These are phyloP conservation scores for Manis javanica DNA, from an alignment of 2,797 vertebrate species.

Conservation along the genomic window DNA sequence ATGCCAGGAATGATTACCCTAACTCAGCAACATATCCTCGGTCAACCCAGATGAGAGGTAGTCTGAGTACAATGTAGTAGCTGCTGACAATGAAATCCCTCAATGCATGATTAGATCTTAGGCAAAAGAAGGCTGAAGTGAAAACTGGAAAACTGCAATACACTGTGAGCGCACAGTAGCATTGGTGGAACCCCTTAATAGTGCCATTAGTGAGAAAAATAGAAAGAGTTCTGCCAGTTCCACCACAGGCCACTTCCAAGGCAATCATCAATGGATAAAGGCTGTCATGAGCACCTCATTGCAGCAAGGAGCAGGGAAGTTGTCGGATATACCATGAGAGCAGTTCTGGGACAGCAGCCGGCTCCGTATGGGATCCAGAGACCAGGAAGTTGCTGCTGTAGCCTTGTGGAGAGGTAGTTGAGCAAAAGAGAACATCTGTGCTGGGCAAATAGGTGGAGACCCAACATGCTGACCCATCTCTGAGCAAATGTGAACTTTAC, in stretches of 20 bases:
- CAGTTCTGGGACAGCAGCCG: neutral
- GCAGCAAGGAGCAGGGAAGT: neutral
- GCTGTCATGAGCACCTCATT: rapidly evolving
- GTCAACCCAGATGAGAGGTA: neutral
- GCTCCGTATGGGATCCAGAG: neutral
- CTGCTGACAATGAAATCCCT: neutral
- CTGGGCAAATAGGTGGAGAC: neutral
- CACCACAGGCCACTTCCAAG: neutral
- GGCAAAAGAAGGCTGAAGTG: neutral
- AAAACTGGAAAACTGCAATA: neutral
- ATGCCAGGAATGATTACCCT: neutral
- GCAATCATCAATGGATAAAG: neutral
- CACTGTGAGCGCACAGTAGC: neutral
- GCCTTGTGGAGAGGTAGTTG: rapidly evolving
- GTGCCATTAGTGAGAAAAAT: neutral
- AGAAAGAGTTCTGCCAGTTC: neutral
- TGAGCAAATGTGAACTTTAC: neutral
- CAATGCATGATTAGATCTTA: neutral
- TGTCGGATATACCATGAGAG: too few species aligned
- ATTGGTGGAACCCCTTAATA: neutral
- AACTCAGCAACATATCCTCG: neutral
- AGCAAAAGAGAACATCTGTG: neutral
- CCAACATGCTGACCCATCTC: neutral
- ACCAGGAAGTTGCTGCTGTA: neutral
- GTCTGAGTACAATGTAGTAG: neutral